Conservation (phyloP, 2,797 vertebrate genomes). For the Spinus pinus region DNA sequence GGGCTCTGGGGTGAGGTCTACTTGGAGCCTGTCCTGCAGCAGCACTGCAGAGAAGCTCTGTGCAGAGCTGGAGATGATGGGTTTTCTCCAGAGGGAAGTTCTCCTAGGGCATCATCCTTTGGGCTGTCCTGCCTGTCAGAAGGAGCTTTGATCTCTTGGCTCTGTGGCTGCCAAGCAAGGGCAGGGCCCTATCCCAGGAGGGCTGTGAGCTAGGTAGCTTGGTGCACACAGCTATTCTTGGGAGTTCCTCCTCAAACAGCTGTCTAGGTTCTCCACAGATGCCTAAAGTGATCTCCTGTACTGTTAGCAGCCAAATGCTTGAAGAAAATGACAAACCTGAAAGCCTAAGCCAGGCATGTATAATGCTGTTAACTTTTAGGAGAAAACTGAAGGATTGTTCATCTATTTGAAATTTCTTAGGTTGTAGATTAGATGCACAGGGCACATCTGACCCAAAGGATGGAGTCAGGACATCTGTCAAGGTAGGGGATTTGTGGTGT, state of each 20-base stretch:
- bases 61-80: not conserved
- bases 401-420: not conserved
- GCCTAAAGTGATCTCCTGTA: not conserved
- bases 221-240: not conserved
- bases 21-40: not conserved
- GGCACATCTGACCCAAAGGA: not conserved
- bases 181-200: not conserved
- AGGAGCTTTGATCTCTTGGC: not conserved
- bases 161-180: not conserved
- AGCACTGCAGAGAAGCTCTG: not conserved
- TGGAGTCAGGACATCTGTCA: not conserved
- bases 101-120: not conserved
- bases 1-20: not conserved
- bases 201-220: not conserved
- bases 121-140: not conserved
- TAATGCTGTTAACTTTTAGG: not conserved
- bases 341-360: too few species aligned
- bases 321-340: not conserved
- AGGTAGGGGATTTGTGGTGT: not conserved
- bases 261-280: not conserved
- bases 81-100: not conserved
- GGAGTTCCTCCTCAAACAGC: not conserved
- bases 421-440: not conserved
- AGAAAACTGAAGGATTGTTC: rapidly evolving
- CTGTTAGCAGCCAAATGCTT: not conserved